These are phyloP conservation scores for Torymus texanus DNA, from an alignment of 2,888 invertebrate genomes.

Conservation along the genomic window DNA sequence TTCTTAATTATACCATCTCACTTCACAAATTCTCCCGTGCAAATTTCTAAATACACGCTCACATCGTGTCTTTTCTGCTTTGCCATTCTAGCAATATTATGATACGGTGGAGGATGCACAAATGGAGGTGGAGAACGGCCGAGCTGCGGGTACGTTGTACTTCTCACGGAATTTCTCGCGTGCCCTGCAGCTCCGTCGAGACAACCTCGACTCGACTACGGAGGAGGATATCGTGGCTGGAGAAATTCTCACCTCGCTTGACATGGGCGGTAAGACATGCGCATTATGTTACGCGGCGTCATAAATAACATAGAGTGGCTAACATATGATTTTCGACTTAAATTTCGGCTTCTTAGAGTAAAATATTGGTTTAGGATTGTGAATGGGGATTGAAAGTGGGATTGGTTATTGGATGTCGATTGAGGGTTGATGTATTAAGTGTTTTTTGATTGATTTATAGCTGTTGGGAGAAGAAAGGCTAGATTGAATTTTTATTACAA, in stretches of 20 bases:
- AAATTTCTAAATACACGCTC: no score
- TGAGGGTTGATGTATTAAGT: no score
- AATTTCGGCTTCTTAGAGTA: no score
- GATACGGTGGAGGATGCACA: constrained; percentile 77
- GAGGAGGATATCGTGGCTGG: constrained; percentile 72
- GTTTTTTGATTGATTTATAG: no score
- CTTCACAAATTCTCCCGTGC: no score
- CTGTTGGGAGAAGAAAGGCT: no score
- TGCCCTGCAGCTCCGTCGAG: constrained; percentile 78
- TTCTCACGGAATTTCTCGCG: constrained; percentile 85
- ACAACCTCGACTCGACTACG: constrained; percentile 70
- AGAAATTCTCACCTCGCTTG: constrained; percentile 83
- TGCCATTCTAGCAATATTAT: constrained; percentile 75
- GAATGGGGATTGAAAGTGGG: no score
- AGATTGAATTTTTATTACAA: no score
- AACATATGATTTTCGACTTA: constrained; percentile 61
- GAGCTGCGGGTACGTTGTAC: constrained; percentile 81
- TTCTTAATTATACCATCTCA: no score
- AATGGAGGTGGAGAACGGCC: constrained; percentile 77
- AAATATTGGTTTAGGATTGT: no score
- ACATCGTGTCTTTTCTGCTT: background rate
- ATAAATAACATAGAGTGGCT: background rate
- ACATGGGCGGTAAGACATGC: constrained; percentile 81
- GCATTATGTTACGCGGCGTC: no score
- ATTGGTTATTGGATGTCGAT: no score